phyloP scores from a whole-genome alignment of 2,888 invertebrate species.

The Tricholauxania praeusta region DNA sequence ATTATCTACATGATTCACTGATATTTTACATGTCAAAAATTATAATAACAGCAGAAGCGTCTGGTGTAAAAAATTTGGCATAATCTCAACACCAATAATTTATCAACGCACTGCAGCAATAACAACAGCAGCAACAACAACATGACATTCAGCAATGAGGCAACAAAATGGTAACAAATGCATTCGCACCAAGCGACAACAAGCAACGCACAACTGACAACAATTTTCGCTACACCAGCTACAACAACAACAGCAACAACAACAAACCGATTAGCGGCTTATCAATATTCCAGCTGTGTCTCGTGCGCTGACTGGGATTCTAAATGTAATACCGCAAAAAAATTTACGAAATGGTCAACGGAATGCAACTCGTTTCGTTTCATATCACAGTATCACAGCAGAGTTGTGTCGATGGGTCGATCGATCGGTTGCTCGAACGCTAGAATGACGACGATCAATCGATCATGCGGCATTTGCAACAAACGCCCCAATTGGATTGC shows the following conservation, averaged over 20 bases:
- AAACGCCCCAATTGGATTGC: slow-evolving; percentile 56
- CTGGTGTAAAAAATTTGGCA: slow-evolving; percentile 17
- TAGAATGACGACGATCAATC: slow-evolving; percentile 19
- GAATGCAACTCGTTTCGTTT: slow-evolving; percentile 63
- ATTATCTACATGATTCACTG: background rate
- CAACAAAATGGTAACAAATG: slow-evolving; percentile 58
- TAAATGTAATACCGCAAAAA: slow-evolving; percentile 24
- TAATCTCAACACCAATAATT: slow-evolving; percentile 34
- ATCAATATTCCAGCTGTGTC: slow-evolving; percentile 64
- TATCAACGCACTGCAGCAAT: slow-evolving; percentile 28
- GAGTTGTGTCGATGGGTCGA: background rate
- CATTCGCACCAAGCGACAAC: slow-evolving; percentile 59
- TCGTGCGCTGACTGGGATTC: slow-evolving; percentile 42
- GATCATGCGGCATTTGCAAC: slow-evolving; percentile 46
- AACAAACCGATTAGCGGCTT: slow-evolving; percentile 54
- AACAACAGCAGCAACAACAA: slow-evolving; percentile 38
- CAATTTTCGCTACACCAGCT: slow-evolving; percentile 39
- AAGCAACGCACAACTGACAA: slow-evolving; percentile 50
- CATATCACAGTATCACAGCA: background rate
- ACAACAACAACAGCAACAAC: slow-evolving; percentile 23
- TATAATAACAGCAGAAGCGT: slow-evolving; percentile 46
- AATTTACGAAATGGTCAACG: slow-evolving; percentile 61
- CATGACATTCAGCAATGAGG: slow-evolving; percentile 31
- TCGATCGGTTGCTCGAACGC: background rate
- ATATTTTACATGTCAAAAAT: slow-evolving; percentile 23